These are phyloP conservation scores for Herpailurus yagouaroundi DNA, from an alignment of 2,113 vertebrate species.

Conservation along the genomic window DNA sequence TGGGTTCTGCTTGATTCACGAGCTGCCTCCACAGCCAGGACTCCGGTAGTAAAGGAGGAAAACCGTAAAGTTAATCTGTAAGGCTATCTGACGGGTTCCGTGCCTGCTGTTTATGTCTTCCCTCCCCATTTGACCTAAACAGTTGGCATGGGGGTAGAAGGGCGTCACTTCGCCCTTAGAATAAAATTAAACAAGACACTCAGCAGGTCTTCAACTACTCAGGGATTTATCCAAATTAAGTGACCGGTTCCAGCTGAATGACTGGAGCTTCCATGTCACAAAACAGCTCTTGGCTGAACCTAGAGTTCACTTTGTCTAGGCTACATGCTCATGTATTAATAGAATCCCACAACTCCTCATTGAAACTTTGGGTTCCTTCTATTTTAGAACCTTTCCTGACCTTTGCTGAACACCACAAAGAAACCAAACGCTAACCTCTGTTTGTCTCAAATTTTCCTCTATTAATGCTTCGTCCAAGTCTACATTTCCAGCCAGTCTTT, in stretches of 20 bases:
- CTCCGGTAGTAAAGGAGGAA: not conserved
- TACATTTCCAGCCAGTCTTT: conserved; percentile 85
- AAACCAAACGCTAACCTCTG: conserved; percentile 72
- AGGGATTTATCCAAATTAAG: conserved; percentile 4
- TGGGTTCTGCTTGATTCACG: conserved; percentile 42
- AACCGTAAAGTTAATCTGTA: not conserved
- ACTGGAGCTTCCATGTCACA: not conserved
- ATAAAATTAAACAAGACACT: conserved; percentile 43
- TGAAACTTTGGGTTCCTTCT: conserved; percentile 73
- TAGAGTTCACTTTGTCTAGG: conserved; percentile 37
- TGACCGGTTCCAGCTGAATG: not conserved
- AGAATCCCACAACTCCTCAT: conserved; percentile 43
- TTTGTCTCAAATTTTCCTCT: conserved; percentile 82
- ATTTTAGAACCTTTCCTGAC: conserved; percentile 22
- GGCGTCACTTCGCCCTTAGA: not conserved
- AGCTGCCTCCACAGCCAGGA: conserved; percentile 29
- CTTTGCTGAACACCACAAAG: conserved; percentile 59
- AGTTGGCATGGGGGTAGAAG: not conserved
- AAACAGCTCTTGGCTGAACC: conserved; percentile 15
- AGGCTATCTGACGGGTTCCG: not conserved
- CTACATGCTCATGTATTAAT: not conserved
- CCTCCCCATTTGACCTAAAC: conserved; percentile 3
- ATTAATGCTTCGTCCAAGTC: conserved; percentile 78
- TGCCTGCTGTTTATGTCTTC: conserved; percentile 1
- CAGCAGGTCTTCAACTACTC: not conserved